phyloP scores from a whole-genome alignment of 2,888 invertebrate species.

The Actias luna region DNA sequence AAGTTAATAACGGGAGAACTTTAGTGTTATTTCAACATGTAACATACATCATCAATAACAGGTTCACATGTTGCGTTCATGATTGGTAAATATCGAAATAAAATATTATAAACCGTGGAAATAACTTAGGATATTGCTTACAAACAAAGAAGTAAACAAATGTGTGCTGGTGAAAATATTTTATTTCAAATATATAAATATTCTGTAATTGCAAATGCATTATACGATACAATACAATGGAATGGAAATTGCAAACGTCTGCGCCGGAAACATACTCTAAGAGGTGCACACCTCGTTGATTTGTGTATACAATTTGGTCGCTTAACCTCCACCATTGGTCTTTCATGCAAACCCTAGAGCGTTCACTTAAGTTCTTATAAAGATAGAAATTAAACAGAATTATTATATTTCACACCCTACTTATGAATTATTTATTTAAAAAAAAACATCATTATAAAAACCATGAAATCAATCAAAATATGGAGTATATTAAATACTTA shows the following conservation, averaged over 20 bases:
- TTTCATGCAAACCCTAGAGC: slow-evolving; percentile 42
- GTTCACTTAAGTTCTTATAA: slow-evolving; percentile 46
- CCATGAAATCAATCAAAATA: background rate
- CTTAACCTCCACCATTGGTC: slow-evolving; percentile 44
- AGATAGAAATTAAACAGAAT: slow-evolving; percentile 55
- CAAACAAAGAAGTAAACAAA: background rate
- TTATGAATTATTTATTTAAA: background rate
- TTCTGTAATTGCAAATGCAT: background rate
- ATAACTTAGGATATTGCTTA: too few relatives aligned
- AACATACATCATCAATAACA: too few relatives aligned
- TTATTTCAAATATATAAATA: background rate
- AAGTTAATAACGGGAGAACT: too few relatives aligned
- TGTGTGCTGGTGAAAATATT: background rate
- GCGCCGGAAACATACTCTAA: slow-evolving; percentile 45
- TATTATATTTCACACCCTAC: slow-evolving; percentile 43
- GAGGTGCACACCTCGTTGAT: slow-evolving; percentile 56
- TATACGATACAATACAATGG: background rate
- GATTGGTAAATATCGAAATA: too few relatives aligned
- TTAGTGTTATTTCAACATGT: too few relatives aligned
- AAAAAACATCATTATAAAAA: background rate
- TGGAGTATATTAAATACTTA: too few relatives aligned
- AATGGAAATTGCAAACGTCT: slow-evolving; percentile 34
- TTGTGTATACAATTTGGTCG: slow-evolving; percentile 60
- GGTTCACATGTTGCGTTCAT: too few relatives aligned
- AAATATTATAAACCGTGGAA: too few relatives aligned